Percentiles rank a stretch among this genome's conserved stretches.
Evolutionary conservation across 1,140 invertebrate genomes (phyloP).

Genomic region (Drosophila sturtevanti): DNA sequence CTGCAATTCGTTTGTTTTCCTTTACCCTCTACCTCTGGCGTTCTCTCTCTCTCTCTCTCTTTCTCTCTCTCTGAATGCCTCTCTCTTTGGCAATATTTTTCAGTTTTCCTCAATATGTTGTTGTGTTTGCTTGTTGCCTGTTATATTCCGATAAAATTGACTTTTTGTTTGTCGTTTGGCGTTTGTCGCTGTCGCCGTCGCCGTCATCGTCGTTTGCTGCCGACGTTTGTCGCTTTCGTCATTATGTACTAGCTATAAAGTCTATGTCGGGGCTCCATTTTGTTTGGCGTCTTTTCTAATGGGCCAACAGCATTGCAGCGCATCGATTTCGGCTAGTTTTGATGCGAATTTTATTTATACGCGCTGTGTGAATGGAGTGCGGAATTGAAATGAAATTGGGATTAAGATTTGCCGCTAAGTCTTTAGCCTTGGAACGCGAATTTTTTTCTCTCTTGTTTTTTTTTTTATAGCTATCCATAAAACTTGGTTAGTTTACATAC

Average conservation of each 20-base stretch:
- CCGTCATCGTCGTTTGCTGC: slow-evolving; percentile 9
- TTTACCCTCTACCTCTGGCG: neutral
- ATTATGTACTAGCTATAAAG: slow-evolving; percentile 22
- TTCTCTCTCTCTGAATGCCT: slow-evolving; percentile 9
- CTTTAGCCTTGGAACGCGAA: slow-evolving; percentile 18
- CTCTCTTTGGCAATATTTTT: neutral
- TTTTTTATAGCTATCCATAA: slow-evolving; percentile 18
- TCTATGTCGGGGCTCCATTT: slow-evolving; percentile 59
- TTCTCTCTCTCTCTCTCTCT: neutral
- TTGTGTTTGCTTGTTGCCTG: slow-evolving; percentile 64
- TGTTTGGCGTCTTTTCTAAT: slow-evolving; percentile 79
- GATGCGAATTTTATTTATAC: neutral
- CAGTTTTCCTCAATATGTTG: slow-evolving; percentile 1
- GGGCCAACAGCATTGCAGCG: slow-evolving; percentile 72
- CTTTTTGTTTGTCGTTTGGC: slow-evolving; percentile 65
- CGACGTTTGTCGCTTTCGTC: slow-evolving; percentile 39
- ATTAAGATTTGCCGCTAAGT: neutral
- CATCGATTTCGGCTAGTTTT: slow-evolving; percentile 45
- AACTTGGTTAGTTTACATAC: slow-evolving; percentile 3
- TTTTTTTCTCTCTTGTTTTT: neutral
- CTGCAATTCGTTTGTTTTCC: slow-evolving; percentile 17
- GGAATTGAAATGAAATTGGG: neutral
- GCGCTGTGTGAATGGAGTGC: neutral
- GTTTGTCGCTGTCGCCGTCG: slow-evolving; percentile 16
- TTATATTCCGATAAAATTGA: slow-evolving; percentile 81